phyloP scores from a whole-genome alignment of 2,113 vertebrate genomes.

The Laticauda colubrina region DNA sequence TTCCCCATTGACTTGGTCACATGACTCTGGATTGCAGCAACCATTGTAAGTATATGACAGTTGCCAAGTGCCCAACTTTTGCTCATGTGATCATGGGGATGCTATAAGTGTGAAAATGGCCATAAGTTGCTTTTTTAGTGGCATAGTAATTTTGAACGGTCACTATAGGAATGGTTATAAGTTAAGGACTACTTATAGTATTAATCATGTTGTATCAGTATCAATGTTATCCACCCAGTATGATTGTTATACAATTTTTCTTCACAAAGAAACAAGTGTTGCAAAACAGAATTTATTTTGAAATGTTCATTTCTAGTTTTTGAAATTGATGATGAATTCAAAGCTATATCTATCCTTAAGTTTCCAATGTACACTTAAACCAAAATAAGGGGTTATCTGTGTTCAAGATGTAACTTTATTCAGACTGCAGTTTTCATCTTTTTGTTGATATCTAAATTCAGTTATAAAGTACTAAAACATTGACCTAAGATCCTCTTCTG shows the following conservation, averaged over 20 bases:
- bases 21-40: neutral
- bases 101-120: neutral
- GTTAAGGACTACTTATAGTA: neutral
- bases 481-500: slow-evolving; percentile 41
- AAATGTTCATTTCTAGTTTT: neutral
- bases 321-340: neutral
- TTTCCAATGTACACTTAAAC: neutral
- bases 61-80: neutral
- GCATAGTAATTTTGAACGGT: neutral
- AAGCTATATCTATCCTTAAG: neutral
- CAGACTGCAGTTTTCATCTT: neutral
- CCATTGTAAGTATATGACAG: neutral
- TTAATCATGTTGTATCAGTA: neutral
- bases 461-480: slow-evolving; percentile 30
- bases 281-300: neutral
- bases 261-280: neutral
- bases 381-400: neutral
- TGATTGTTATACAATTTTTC: neutral
- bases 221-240: neutral
- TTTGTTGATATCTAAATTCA: slow-evolving; percentile 44
- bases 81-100: neutral
- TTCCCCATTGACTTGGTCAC: neutral
- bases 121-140: neutral
- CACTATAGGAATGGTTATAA: neutral
- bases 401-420: neutral